These are phyloP conservation scores for Carduelis carduelis DNA, from an alignment of 2,797 vertebrate genomes.

Conservation along the genomic window DNA sequence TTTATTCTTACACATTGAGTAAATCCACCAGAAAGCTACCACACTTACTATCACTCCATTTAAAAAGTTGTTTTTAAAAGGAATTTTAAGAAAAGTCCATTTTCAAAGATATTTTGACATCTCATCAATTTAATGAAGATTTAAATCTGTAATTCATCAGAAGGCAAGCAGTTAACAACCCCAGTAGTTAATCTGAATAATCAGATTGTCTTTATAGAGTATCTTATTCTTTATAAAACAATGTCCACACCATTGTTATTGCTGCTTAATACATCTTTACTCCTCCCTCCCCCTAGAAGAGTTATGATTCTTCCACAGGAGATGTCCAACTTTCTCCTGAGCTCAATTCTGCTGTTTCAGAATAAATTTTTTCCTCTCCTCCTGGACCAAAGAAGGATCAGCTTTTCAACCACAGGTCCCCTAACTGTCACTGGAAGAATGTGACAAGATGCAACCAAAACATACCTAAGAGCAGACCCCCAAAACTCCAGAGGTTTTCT, in stretches of 20 bases:
- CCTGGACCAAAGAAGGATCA: neutral
- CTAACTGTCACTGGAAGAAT: slow-evolving; percentile 43
- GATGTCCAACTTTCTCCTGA: neutral
- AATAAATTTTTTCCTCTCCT: neutral
- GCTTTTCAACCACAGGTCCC: neutral
- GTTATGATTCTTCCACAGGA: neutral
- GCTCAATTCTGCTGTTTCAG: neutral
- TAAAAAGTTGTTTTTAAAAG: neutral
- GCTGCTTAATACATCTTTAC: neutral
- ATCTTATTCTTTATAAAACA: neutral
- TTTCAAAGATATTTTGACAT: neutral
- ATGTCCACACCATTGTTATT: neutral
- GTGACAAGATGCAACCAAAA: slow-evolving; percentile 54
- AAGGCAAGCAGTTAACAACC: neutral
- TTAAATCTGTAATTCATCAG: neutral
- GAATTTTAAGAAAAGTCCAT: neutral
- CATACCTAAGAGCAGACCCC: slow-evolving; percentile 56
- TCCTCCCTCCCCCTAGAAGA: neutral
- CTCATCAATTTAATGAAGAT: neutral
- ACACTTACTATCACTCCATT: neutral
- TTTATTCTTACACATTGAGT: neutral
- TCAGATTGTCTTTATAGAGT: neutral
- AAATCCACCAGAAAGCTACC: neutral
- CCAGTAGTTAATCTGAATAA: neutral
- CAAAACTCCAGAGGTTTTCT: slow-evolving; percentile 58